Evolutionary conservation across 1,140 invertebrate species (phyloP).

Genomic region (Drosophila trapezifrons): DNA sequence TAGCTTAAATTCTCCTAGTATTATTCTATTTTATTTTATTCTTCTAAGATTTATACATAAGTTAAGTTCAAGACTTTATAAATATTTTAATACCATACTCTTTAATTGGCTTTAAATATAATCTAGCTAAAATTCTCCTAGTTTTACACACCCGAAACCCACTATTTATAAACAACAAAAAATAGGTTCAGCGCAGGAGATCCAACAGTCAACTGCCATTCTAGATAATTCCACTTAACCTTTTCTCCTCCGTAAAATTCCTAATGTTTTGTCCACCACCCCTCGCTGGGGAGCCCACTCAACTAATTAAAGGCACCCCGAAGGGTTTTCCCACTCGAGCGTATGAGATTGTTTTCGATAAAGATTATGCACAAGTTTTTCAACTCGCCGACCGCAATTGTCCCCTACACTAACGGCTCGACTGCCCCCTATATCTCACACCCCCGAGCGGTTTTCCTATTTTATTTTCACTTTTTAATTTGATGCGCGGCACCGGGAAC

Average conservation of each 20-base stretch:
- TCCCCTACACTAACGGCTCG: slow-evolving; percentile 6
- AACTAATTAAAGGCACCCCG: slow-evolving; percentile 58
- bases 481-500: slow-evolving; percentile 40
- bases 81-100: neutral
- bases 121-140: no score
- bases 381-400: slow-evolving; percentile 40
- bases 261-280: slow-evolving; percentile 4
- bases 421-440: slow-evolving; percentile 6
- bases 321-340: slow-evolving; percentile 23
- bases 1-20: no score
- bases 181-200: slow-evolving; percentile 6
- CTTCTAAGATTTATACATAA: no score
- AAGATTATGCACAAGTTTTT: slow-evolving; percentile 73
- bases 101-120: neutral
- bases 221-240: slow-evolving; percentile 1
- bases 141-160: slow-evolving; percentile 6
- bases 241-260: neutral
- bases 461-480: slow-evolving; percentile 72
- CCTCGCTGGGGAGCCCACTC: slow-evolving; percentile 4
- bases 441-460: slow-evolving; percentile 47
- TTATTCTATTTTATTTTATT: no score
- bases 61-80: no score
- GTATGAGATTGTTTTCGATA: slow-evolving; percentile 71
- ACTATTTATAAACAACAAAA: slow-evolving; percentile 20
- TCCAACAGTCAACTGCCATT: neutral